These are phyloP conservation scores for Kradibia gibbosae DNA, from an alignment of 1,140 invertebrate species.

Conservation along the genomic window DNA sequence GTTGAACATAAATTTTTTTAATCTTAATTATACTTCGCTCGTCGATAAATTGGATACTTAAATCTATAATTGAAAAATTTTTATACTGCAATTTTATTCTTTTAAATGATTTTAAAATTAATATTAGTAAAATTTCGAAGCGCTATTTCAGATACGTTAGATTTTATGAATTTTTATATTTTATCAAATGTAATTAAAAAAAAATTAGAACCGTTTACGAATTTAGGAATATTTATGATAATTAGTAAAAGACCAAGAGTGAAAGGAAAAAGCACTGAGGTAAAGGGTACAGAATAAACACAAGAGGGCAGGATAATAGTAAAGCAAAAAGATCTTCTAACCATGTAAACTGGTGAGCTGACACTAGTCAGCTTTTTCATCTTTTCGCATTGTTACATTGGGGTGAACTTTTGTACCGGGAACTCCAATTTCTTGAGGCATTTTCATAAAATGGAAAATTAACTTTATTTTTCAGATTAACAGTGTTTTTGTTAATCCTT, in stretches of 20 bases:
- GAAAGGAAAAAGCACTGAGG: neutral
- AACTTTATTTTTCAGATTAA: slow-evolving; percentile 47
- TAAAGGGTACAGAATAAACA: slow-evolving; percentile 31
- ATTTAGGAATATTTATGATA: slow-evolving; percentile 30
- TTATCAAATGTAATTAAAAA: neutral
- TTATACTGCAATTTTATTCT: too few relatives aligned
- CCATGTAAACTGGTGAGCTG: slow-evolving; percentile 30
- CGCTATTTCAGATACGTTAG: too few relatives aligned
- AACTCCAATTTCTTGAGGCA: neutral
- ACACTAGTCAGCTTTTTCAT: slow-evolving; percentile 31
- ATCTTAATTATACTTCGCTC: too few relatives aligned
- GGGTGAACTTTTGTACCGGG: slow-evolving; percentile 17
- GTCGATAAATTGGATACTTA: too few relatives aligned
- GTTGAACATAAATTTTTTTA: too few relatives aligned
- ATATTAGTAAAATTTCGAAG: too few relatives aligned
- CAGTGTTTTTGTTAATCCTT: slow-evolving; percentile 37
- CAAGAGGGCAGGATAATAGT: neutral
- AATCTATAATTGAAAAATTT: too few relatives aligned
- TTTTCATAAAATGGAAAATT: slow-evolving; percentile 42
- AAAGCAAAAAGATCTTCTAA: slow-evolving; percentile 19
- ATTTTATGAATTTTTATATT: too few relatives aligned
- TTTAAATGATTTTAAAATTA: too few relatives aligned
- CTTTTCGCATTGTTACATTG: neutral
- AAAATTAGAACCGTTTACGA: too few relatives aligned
- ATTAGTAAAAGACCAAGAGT: slow-evolving; percentile 1